Evolutionary conservation across 2,113 vertebrate genomes (phyloP).

Genomic region (Oncorhynchus kisutch): DNA sequence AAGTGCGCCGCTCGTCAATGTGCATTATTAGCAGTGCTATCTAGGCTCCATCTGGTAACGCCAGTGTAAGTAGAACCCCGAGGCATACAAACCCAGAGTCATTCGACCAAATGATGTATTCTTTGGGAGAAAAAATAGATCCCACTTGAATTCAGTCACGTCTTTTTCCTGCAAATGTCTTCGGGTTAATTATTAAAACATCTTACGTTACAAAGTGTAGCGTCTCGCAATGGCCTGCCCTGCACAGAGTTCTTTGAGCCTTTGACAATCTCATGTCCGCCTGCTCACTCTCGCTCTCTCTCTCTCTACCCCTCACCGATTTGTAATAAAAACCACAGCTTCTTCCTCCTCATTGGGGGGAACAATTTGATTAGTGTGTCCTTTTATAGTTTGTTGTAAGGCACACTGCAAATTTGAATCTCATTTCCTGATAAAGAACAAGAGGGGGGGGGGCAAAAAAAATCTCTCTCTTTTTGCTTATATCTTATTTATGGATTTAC

Average conservation of each 20-base stretch:
- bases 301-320: slow-evolving; percentile 24
- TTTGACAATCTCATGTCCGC: background rate
- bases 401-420: slow-evolving; percentile 70
- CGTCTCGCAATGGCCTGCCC: slow-evolving; percentile 4
- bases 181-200: slow-evolving; percentile 15
- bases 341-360: slow-evolving; percentile 40
- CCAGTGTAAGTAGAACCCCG: background rate
- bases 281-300: background rate
- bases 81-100: background rate
- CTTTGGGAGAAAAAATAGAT: no score
- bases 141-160: background rate
- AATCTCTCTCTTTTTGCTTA: slow-evolving; percentile 81
- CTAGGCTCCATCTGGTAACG: background rate
- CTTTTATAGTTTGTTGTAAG: slow-evolving; percentile 59
- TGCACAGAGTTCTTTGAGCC: slow-evolving; percentile 31
- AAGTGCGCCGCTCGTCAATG: background rate
- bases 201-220: slow-evolving; percentile 22
- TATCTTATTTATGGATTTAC: slow-evolving; percentile 92
- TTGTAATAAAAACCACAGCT: slow-evolving; percentile 20
- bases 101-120: background rate
- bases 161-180: background rate
- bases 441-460: slow-evolving; percentile 44
- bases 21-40: background rate
- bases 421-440: slow-evolving; percentile 72
- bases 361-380: slow-evolving; percentile 48